phyloP scores from a whole-genome alignment of 2,797 vertebrate species.

The Labeo calbasu region DNA sequence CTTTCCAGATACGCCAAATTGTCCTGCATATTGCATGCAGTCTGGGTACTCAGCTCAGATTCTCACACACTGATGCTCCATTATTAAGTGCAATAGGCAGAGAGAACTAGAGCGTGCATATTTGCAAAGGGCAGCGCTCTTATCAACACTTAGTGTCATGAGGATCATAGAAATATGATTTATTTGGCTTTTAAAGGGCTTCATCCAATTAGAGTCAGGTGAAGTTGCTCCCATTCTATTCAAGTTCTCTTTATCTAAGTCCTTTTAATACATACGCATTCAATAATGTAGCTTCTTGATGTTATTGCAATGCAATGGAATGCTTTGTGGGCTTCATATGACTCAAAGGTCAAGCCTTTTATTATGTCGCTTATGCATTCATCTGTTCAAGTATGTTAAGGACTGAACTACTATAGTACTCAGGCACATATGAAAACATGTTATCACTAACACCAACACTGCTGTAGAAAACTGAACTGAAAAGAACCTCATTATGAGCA shows the following conservation, averaged over 20 bases:
- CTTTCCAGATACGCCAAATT: slow-evolving; percentile 36
- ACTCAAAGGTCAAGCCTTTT: slow-evolving; percentile 19
- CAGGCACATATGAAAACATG: slow-evolving; percentile 11
- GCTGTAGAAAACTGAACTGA: neutral
- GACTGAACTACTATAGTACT: neutral
- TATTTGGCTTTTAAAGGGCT: slow-evolving; percentile 35
- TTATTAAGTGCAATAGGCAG: slow-evolving; percentile 23
- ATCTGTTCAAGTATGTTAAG: slow-evolving; percentile 1
- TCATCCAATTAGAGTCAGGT: slow-evolving; percentile 28
- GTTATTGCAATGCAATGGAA: neutral
- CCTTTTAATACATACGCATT: neutral
- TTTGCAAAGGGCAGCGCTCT: slow-evolving; percentile 38
- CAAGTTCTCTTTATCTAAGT: neutral
- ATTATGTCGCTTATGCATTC: neutral
- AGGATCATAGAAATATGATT: slow-evolving; percentile 23
- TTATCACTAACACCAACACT: neutral
- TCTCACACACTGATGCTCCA: slow-evolving; percentile 25
- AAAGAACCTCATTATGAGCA: neutral
- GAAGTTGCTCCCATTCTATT: neutral
- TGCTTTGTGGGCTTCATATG: slow-evolving; percentile 1
- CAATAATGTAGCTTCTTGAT: neutral
- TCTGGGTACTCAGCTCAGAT: slow-evolving; percentile 11
- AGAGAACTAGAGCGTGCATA: slow-evolving; percentile 17
- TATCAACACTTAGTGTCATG: slow-evolving; percentile 33
- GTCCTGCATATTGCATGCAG: slow-evolving; percentile 20